phyloP scores from a whole-genome alignment of 2,113 vertebrate species.

The Vicugna pacos region DNA sequence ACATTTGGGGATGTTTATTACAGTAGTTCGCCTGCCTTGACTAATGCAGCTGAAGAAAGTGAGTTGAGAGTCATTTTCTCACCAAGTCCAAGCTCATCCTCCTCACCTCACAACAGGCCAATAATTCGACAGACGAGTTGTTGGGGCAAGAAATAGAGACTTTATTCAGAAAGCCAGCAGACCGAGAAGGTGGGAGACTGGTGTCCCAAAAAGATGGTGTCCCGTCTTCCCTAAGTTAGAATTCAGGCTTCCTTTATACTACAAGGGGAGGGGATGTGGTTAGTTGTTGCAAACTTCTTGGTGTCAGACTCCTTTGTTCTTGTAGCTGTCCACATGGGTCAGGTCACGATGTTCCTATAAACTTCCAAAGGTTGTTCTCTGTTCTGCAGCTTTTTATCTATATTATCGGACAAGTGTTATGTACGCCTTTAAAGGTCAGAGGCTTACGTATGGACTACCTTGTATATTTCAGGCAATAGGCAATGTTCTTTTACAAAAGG shows the following conservation, averaged over 20 bases:
- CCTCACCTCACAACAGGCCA: neutral
- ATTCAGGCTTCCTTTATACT: neutral
- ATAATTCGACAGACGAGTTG: neutral
- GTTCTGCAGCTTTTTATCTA: neutral
- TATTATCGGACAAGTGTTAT: neutral
- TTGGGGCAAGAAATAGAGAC: neutral
- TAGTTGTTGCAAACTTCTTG: neutral
- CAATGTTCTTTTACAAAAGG: neutral
- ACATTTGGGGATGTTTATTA: fast-evolving
- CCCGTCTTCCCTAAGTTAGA: neutral
- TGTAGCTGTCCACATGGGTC: neutral
- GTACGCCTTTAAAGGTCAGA: neutral
- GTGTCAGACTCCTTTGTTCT: neutral
- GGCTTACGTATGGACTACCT: neutral
- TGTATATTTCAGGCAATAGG: neutral
- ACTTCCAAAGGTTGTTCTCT: neutral
- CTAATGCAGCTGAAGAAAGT: neutral
- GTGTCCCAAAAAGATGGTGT: neutral
- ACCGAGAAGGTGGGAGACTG: neutral
- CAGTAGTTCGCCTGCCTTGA: neutral
- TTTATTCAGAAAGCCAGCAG: neutral
- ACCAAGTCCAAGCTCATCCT: neutral
- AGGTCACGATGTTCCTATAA: neutral
- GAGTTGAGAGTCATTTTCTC: neutral
- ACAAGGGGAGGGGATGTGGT: neutral